Percentiles rank a stretch among this genome's conserved stretches.
These are phyloP conservation scores for Elegia similella DNA, from an alignment of 2,888 invertebrate genomes.

Conservation along the genomic window DNA sequence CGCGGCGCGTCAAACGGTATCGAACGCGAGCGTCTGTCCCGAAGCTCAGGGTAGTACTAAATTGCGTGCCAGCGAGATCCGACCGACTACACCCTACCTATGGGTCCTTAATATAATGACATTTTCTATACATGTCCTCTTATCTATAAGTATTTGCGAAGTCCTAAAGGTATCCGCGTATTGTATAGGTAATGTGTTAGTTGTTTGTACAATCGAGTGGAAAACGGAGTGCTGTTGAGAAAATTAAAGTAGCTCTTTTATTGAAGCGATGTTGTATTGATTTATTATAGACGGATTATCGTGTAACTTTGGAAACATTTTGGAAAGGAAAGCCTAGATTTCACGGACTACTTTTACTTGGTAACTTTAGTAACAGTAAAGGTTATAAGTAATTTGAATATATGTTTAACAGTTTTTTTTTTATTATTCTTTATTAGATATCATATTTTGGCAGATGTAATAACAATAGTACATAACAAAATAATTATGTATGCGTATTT, in stretches of 20 bases:
- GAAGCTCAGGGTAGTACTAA: conserved; percentile 5
- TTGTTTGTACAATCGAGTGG: conserved; percentile 6
- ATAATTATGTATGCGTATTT: too few relatives aligned
- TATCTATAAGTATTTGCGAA: conserved; percentile 30
- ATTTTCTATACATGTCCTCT: conserved; percentile 30
- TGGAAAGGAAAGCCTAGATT: too few relatives aligned
- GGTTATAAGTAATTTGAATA: too few relatives aligned
- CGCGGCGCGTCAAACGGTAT: neutral
- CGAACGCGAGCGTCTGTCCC: conserved; percentile 8
- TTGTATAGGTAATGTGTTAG: conserved; percentile 10
- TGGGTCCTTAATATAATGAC: conserved; percentile 31
- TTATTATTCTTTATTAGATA: too few relatives aligned
- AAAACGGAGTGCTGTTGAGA: neutral
- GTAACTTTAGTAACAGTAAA: too few relatives aligned
- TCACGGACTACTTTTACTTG: too few relatives aligned
- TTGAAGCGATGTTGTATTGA: neutral
- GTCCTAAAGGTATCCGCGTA: conserved; percentile 18
- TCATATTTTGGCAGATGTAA: too few relatives aligned
- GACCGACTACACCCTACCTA: conserved; percentile 23
- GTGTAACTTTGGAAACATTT: neutral
- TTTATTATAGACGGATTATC: neutral
- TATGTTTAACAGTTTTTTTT: too few relatives aligned
- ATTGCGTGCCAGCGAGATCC: conserved; percentile 1
- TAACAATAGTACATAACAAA: too few relatives aligned
- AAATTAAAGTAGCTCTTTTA: neutral